Base-by-base conservation (phyloP, 2,888 invertebrate genomes). In the Coenonympha arcania region DNA sequence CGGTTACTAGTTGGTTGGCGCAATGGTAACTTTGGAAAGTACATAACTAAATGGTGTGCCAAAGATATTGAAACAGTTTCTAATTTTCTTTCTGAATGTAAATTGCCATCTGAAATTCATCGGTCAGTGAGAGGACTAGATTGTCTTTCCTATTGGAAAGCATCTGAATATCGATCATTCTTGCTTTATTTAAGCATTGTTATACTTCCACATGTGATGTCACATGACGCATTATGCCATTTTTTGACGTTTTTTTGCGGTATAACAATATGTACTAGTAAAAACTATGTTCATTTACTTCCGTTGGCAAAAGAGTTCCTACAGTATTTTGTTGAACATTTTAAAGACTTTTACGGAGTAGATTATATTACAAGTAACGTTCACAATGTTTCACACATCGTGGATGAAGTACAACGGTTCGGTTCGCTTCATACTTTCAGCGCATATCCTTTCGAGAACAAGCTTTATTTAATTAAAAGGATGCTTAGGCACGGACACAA, bases 361-460 rank as follows among this genome's bases (percentile, higher is more conserved):
- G 52, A 52, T 8, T 53, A 52, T 19, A 37, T 60, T 2, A 55
- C 55, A 11, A 58, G 58, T 45, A 61, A 61, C 34, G 52, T 59
- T 5, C 61, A 61, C 22, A 61, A 60, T 39, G 36, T 61, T 24
- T 3, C 11, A 3, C 59, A 61, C 28, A 3, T 61, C 2, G 34
- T 46, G 5, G 44, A 58, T 13, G 59, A 61, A 48, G 58, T 59
- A 1, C 19, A 39, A 46, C 42, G 33, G 50, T 56, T 55, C 49
- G 59, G 57, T 4, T 9, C 18, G 6, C 44, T 61, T 6, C 34
- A 52, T 19, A 48, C 37, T 0, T 51, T 57, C 37, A 58, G 47
- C 26, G 48, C 58, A 4, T 55, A 56, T 43, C 54, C 50, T 6
- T 58, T 55, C 28, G 58, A 58, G 46, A 58, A 56, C 39, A 54